A percentile compares a stretch with the other conserved stretches of the same genome.
Conservation (phyloP, 2,113 vertebrate genomes). For the Sapajus apella region DNA sequence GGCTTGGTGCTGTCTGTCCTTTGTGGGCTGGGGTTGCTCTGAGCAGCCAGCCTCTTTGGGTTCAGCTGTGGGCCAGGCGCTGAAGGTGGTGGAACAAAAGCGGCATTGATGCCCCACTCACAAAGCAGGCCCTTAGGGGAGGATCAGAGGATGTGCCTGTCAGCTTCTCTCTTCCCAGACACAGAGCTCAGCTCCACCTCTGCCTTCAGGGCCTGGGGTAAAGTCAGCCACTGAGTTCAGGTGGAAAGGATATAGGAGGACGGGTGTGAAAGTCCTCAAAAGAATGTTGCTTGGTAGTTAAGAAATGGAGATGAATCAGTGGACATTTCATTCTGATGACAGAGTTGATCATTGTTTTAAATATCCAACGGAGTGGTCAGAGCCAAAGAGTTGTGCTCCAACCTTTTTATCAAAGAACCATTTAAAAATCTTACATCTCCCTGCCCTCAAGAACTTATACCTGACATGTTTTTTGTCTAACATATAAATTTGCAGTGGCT, state of each 20-base stretch:
- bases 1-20: not conserved
- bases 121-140: not conserved
- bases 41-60: not conserved
- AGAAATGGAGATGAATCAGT: not conserved
- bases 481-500: not conserved
- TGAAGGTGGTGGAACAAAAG: slow-evolving; percentile 27
- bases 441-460: not conserved
- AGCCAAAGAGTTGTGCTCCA: not conserved
- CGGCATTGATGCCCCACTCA: not conserved
- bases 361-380: not conserved
- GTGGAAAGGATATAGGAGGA: not conserved
- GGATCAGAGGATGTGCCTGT: not conserved
- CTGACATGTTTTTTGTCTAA: not conserved
- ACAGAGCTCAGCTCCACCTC: not conserved
- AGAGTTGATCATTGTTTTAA: not conserved
- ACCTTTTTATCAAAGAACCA: not conserved
- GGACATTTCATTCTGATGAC: not conserved
- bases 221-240: not conserved
- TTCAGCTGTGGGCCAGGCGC: slow-evolving; percentile 41
- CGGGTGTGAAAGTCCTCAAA: not conserved
- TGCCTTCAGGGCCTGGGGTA: not conserved
- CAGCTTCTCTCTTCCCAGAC: not conserved
- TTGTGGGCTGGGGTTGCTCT: not conserved
- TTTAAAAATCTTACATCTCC: not conserved
- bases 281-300: not conserved